These are phyloP conservation scores for Daktulosphaira vitifoliae DNA, from an alignment of 1,140 invertebrate genomes.

Conservation along the genomic window DNA sequence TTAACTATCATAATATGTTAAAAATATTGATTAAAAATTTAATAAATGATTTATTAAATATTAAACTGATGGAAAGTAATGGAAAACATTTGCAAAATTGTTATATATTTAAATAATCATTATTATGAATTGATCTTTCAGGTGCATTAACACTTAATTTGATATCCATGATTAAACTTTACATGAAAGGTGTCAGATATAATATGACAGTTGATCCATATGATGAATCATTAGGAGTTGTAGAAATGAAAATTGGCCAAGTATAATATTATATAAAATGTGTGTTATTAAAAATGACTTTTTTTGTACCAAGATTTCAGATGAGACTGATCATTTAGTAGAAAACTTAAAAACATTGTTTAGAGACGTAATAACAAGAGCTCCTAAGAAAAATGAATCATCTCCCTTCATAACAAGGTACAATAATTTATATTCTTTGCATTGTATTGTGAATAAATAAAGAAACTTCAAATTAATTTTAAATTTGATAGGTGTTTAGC, in stretches of 20 bases:
- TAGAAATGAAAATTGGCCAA: conserved; percentile 24
- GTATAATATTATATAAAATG: background rate
- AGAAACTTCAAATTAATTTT: no score
- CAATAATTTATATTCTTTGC: no score
- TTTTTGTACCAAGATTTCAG: background rate
- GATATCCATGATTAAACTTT: conserved; percentile 15
- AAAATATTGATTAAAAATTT: no score
- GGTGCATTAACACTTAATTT: conserved; percentile 16
- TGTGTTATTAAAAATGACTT: background rate
- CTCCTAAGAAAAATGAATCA: conserved; percentile 6
- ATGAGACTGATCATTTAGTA: conserved; percentile 1
- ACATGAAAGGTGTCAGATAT: conserved; percentile 15
- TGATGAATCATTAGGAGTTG: conserved; percentile 22
- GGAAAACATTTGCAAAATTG: no score
- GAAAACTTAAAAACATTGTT: conserved; percentile 22
- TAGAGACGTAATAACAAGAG: conserved; percentile 22
- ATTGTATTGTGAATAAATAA: no score
- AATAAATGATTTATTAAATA: no score
- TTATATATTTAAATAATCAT: no score
- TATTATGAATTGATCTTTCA: no score
- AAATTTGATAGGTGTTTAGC: conserved; percentile 2
- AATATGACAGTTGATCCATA: conserved; percentile 29
- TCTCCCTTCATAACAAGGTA: conserved; percentile 13
- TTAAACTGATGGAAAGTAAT: no score
- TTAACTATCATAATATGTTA: no score